Conservation (phyloP, 2,888 invertebrate species). For the Lomographa bimaculata region DNA sequence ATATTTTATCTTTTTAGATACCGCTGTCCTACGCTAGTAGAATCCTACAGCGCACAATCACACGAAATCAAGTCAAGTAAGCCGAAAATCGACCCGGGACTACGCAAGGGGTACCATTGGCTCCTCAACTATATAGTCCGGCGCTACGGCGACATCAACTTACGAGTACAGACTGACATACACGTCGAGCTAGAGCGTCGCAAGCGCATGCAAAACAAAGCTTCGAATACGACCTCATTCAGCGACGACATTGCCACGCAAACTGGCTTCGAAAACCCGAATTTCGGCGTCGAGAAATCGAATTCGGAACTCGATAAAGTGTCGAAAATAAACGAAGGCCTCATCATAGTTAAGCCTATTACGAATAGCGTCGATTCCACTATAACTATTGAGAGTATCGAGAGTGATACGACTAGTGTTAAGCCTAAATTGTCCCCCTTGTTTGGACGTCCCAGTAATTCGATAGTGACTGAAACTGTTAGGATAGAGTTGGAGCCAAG, state of each 20-base stretch:
- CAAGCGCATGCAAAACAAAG: slow-evolving; percentile 63
- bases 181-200: slow-evolving; percentile 80
- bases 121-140: slow-evolving; percentile 86
- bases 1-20: slow-evolving; percentile 79
- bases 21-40: slow-evolving; percentile 91
- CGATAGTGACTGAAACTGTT: slow-evolving; percentile 51
- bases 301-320: slow-evolving; percentile 31
- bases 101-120: slow-evolving; percentile 88
- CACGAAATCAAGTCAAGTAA: slow-evolving; percentile 59
- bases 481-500: slow-evolving; percentile 72
- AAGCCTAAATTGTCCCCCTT: slow-evolving; percentile 73
- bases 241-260: slow-evolving; percentile 72
- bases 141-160: slow-evolving; percentile 86
- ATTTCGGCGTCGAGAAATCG: slow-evolving; percentile 53
- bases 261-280: slow-evolving; percentile 78
- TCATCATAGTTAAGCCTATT: slow-evolving; percentile 72
- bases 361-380: slow-evolving; percentile 66
- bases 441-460: slow-evolving; percentile 62
- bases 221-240: slow-evolving; percentile 62
- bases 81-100: slow-evolving; percentile 85
- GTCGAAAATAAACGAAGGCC: slow-evolving; percentile 42
- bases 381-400: slow-evolving; percentile 68
- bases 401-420: slow-evolving; percentile 52
- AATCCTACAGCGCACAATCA: slow-evolving; percentile 85
- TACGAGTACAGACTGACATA: slow-evolving; percentile 86